Evolutionary conservation across 2,797 vertebrate genomes (phyloP).

Genomic region (Lutjanus campechanus): DNA sequence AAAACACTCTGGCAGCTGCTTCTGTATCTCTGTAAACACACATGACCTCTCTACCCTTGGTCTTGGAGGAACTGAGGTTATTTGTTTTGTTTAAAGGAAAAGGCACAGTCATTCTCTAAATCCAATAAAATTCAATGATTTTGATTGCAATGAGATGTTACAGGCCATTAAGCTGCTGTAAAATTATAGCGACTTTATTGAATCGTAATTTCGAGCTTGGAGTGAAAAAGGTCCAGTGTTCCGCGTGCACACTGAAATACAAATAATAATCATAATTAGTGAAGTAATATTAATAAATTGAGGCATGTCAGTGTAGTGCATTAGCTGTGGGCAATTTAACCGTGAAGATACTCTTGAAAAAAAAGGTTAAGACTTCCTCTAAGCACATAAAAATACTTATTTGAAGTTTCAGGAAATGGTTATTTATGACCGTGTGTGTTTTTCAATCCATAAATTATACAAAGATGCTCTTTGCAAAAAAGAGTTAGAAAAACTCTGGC

Average conservation of each 20-base stretch:
- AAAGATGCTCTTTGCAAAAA: slow-evolving; percentile 43
- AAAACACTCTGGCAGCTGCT: slow-evolving; percentile 43
- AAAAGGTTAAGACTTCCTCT: slow-evolving; percentile 14
- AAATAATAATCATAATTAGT: slow-evolving; percentile 13
- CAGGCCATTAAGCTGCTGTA: background rate
- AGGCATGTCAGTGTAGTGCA: slow-evolving; percentile 17
- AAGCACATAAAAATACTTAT: slow-evolving; percentile 45
- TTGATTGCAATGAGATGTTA: slow-evolving; percentile 4
- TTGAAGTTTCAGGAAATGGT: slow-evolving; percentile 35
- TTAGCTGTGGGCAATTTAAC: slow-evolving; percentile 39
- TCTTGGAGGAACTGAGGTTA: slow-evolving; percentile 9
- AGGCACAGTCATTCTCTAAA: background rate
- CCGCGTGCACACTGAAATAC: slow-evolving; percentile 10
- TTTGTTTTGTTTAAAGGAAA: slow-evolving; percentile 18
- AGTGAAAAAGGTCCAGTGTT: background rate
- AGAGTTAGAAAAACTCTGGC: slow-evolving; percentile 51
- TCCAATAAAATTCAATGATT: slow-evolving; percentile 7
- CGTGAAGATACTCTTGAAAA: slow-evolving; percentile 11
- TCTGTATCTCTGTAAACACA: slow-evolving; percentile 44
- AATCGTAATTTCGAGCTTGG: slow-evolving; percentile 6
- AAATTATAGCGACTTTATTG: slow-evolving; percentile 18
- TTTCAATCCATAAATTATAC: slow-evolving; percentile 69
- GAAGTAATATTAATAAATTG: slow-evolving; percentile 40
- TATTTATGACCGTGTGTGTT: slow-evolving; percentile 56
- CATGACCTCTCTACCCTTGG: slow-evolving; percentile 29